Conservation (phyloP, 2,888 invertebrate species). For the Panzeria rudis region DNA sequence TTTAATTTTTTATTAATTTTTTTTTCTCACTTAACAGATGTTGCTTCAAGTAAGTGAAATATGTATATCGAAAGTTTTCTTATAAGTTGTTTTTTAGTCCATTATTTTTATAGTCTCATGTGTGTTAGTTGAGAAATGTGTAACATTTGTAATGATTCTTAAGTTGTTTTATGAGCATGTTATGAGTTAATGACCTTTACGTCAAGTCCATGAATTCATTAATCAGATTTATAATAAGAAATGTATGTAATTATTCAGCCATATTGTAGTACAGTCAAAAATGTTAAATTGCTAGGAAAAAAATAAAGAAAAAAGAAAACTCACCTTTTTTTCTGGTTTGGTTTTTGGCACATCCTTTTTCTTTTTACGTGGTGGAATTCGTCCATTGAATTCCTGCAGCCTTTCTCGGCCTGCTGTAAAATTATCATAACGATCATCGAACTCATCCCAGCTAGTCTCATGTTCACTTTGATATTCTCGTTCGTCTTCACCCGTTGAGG, state of each 20-base stretch:
- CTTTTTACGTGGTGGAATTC: slow-evolving; percentile 83
- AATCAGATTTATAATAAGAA: not conserved
- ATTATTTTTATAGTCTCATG: slow-evolving; percentile 42
- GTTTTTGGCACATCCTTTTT: slow-evolving; percentile 80
- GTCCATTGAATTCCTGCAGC: slow-evolving; percentile 83
- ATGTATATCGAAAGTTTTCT: slow-evolving; percentile 45
- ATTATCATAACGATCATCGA: slow-evolving; percentile 83
- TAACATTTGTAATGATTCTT: slow-evolving; percentile 54
- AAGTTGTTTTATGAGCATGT: slow-evolving; percentile 49
- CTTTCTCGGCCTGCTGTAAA: slow-evolving; percentile 83
- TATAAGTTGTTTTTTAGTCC: slow-evolving; percentile 24
- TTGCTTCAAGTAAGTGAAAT: slow-evolving; percentile 43
- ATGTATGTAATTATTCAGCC: too few relatives aligned
- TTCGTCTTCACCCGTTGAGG: slow-evolving; percentile 83
- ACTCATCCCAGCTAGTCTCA: slow-evolving; percentile 83
- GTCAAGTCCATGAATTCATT: slow-evolving; percentile 34
- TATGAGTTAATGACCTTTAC: slow-evolving; percentile 68
- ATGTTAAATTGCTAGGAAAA: not conserved
- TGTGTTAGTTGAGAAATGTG: slow-evolving; percentile 42
- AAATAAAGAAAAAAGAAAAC: slow-evolving; percentile 26
- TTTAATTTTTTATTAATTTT: slow-evolving; percentile 9
- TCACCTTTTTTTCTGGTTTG: slow-evolving; percentile 79
- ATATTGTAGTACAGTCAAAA: too few relatives aligned
- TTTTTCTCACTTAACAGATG: slow-evolving; percentile 60
- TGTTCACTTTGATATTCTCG: slow-evolving; percentile 83